Evolutionary conservation across 2,113 vertebrate species (phyloP).

Genomic region (Plotosus lineatus): DNA sequence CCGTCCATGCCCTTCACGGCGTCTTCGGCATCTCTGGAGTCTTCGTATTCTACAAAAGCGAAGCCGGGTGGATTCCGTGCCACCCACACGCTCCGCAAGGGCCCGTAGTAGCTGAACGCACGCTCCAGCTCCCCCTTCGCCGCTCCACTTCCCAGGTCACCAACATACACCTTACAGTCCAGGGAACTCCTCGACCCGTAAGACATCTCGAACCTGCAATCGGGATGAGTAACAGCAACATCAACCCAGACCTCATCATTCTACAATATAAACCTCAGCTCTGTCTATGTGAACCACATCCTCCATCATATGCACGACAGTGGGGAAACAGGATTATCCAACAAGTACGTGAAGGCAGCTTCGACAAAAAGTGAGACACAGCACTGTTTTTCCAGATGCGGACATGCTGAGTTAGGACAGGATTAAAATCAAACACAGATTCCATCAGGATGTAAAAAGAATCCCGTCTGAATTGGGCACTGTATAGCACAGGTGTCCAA

Average conservation of each 20-base stretch:
- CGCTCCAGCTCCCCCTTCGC: conserved; percentile 79
- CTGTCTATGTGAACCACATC: too few species aligned
- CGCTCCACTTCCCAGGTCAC: conserved; percentile 78
- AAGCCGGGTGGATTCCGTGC: conserved; percentile 80
- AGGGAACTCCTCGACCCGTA: conserved; percentile 73
- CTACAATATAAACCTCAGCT: too few species aligned
- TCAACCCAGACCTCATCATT: not conserved
- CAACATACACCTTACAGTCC: conserved; percentile 79
- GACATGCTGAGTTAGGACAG: too few species aligned
- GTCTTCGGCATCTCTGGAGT: conserved; percentile 78
- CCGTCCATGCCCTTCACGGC: conserved; percentile 82
- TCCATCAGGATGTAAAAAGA: too few species aligned
- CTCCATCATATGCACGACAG: too few species aligned
- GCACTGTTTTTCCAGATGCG: too few species aligned
- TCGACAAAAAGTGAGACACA: too few species aligned
- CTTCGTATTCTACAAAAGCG: conserved; percentile 80
- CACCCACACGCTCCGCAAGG: conserved; percentile 78
- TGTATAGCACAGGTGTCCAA: too few species aligned
- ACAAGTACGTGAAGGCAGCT: too few species aligned
- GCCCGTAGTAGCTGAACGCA: conserved; percentile 80
- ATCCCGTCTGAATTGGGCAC: too few species aligned
- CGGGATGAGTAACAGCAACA: not conserved
- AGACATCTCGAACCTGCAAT: conserved; percentile 60
- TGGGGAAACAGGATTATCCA: too few species aligned
- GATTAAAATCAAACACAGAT: too few species aligned